Evolutionary conservation across 2,113 vertebrate species (phyloP), one percentile per base, ranked within the genome.

Genomic region (Salvelinus sp.): DNA sequence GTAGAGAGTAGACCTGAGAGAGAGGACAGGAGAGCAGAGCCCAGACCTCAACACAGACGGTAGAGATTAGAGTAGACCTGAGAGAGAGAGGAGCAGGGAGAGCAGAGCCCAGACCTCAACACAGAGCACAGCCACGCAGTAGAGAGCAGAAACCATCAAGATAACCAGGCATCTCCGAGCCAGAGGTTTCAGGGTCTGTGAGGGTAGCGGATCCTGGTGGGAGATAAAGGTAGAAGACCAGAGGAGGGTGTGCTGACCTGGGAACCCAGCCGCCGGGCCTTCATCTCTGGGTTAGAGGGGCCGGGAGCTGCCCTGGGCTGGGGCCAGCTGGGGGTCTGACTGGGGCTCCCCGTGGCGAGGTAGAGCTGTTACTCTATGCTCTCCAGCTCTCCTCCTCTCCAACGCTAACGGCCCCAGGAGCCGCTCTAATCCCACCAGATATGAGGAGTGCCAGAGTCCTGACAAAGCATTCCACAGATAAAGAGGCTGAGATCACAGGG

Each of bases 381-480:
- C 92, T 96, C 66, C 66, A 20, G 13, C 30, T 5, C 66, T 38
- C 30, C 28, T 38, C 33, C 68, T 23, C n/a, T 6, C 9, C n/a
- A n/a, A 22, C 82, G n/a, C 28, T 33, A 30, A 68, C 66, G 13
- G 66, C 13, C 87, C 87, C 89, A 88, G 93, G 94, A 98, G 93
- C 91, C 93, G 90, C 89, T 83, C 95, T 98, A 98, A 98, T 97
- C 95, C 96, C 93, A 54, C n/a, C n/a, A n/a, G n/a, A n/a, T n/a
- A n/a, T n/a, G n/a, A n/a, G n/a, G n/a, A n/a, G n/a, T n/a, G n/a
- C n/a, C n/a, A n/a, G n/a, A n/a, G n/a, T n/a, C n/a, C n/a, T n/a
- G n/a, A n/a, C n/a, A n/a, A n/a, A n/a, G n/a, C n/a, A n/a, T n/a
- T n/a, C n/a, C n/a, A n/a, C n/a, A n/a, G n/a, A n/a, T n/a, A n/a